Base-by-base conservation (phyloP, 2,888 invertebrate species). In the Hirtodrosophila trivittata region DNA sequence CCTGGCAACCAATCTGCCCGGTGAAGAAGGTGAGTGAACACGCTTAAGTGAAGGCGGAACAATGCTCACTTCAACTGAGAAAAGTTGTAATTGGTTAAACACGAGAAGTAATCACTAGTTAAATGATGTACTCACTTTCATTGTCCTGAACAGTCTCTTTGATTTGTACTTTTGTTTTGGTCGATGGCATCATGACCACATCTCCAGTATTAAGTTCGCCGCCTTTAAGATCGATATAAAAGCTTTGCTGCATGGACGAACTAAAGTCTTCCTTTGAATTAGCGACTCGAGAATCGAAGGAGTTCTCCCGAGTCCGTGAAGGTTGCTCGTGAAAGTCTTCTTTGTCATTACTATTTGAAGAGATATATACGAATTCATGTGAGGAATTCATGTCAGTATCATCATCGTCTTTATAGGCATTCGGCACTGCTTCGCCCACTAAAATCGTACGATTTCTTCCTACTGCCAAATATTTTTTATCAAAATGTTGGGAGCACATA, bases 401-500 rank as follows among this genome's bases (percentile, higher is more conserved):
- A 9, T 18, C 10, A 2, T 43, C 21, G 16, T 33, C 16, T 10
- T 42, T 10, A 33, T 75, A 88, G 0, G 84, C 56, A 67, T 55
- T 75, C 0, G 89, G 89, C 0, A 87, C 25, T 0, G 89, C 90
- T 30, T 84, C 67, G 3, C 87, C 87, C 0, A 90, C 47, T 1
- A 90, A 67, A 9, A 86, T 50, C 0, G 78, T 85, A 1, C 89
- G 86, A 7, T 86, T 68, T 2, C 72, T 75, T 18, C 74, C 83
- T 3, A 46, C 33, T 1, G 87, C 74, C 1, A 89, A 30, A 14
- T 73, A 88, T 56, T 82, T 85, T 1, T 39, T 16, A 50, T 89
- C 89, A 7, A 89, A 89, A 57, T 89, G 89, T n/a, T 82, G 77
- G 0, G 88, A 87, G 49, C 89, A 89, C 64, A 88, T 87, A 37